Conservation (phyloP, 2,888 invertebrate species). For the Lacanobia wlatinum region DNA sequence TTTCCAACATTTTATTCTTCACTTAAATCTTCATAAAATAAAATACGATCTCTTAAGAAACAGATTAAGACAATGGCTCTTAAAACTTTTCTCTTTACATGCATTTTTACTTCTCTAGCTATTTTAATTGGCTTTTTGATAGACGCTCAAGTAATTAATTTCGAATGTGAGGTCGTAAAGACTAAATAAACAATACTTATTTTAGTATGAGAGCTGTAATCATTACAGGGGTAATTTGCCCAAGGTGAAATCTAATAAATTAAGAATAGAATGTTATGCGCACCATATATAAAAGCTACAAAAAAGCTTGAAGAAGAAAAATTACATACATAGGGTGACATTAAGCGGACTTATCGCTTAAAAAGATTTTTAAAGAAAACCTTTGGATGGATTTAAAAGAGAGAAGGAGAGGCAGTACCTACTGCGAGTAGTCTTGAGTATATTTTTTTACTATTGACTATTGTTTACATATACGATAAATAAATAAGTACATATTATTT, state of each 20-base stretch:
- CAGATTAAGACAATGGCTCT: slow-evolving; percentile 34
- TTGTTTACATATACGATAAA: no score
- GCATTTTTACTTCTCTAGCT: slow-evolving; percentile 53
- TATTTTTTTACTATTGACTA: no score
- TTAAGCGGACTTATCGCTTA: no score
- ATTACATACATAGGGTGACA: no score
- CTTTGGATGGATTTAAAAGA: no score
- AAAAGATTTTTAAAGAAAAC: no score
- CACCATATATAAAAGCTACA: no score
- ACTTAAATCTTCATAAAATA: slow-evolving; percentile 28
- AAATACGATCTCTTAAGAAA: slow-evolving; percentile 36
- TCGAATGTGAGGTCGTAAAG: slow-evolving; percentile 59
- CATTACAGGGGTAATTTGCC: neutral
- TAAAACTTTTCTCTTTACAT: slow-evolving; percentile 50
- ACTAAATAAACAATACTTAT: slow-evolving; percentile 43
- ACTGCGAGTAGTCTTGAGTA: no score
- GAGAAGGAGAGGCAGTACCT: no score
- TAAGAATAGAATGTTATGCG: no score
- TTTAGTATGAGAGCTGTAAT: slow-evolving; percentile 8
- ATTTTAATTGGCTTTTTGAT: slow-evolving; percentile 57
- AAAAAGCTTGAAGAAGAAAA: no score
- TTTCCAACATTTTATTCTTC: neutral
- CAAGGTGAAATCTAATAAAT: neutral
- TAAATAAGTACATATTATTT: no score
- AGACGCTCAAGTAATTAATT: slow-evolving; percentile 62